Base-by-base conservation (phyloP, 2,113 vertebrate genomes). In the Syngnathoides biaculeatus region DNA sequence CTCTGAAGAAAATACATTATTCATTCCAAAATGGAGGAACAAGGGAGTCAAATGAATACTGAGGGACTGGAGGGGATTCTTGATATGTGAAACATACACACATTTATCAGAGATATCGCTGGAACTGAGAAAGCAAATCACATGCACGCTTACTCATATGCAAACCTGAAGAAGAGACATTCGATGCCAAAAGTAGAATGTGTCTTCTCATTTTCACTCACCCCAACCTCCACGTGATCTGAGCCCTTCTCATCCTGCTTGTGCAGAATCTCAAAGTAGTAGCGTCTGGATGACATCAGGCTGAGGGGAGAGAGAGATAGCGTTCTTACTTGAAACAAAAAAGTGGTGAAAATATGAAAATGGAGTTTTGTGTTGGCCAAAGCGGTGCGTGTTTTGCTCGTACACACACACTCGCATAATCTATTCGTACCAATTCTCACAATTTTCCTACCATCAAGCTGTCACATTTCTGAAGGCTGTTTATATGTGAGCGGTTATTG, bases 211-310 rank as follows among this genome's bases (percentile, higher is more conserved):
- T 24, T 20, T 40, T n/a, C 55, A 93, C 97, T 96, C 91, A 99
- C 97, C 38, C 95, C 97, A 27, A 98, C 95, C 89, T 99, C 97
- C 82, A 99, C 96, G 0, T 99, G 97, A 90, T 99, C 97, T 0
- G 96, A 98, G 61, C 97, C 97, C 15, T 88, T 93, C 91, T 98
- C 95, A 0, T 99, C 96, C 57, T 99, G 97, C 74, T 98, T 99
- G 91, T 99, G 97, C 43, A 99, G 95, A 78, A 98, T 90, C 91
- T 99, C 97, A 0, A 99, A 99, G 93, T 97, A 99, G 90, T 98
- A 98, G 26, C 90, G 92, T 40, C 94, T 91, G 75, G 96, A 98
- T 55, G 94, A 93, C 84, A 96, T 94, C 69, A 98, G 93, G 81
- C 97, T 99, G 85, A 39, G 14, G 48, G 15, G 20, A 63, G 56